Evolutionary conservation across 2,113 vertebrate genomes (phyloP), one percentile per base, ranked within the genome.

Genomic region (Axis porcinus): DNA sequence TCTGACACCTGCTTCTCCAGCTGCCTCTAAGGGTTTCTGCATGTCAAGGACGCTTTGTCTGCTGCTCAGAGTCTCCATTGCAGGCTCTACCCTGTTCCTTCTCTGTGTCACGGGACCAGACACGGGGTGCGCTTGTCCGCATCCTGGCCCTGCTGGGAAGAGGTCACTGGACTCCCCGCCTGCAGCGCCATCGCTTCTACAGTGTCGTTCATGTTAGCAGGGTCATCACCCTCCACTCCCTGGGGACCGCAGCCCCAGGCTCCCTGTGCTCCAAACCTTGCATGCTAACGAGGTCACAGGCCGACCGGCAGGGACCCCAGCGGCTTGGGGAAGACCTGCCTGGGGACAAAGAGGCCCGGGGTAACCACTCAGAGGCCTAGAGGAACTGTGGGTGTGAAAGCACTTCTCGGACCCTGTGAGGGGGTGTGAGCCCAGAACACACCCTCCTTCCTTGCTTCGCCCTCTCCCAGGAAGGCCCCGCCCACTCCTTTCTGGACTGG

Each of bases 61-160:
- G n/a, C 96, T 47, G 21, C 62, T 54, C 83, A 82, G 83, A 52
- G 78, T 96, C 95, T 93, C 93, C 79, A 74, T 64, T 55, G n/a
- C 43, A 50, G 90, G 5, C 60, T 45, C 36, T 70, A 57, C 40
- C 76, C 52, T 60, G 7, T 62, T 86, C 55, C 79, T 15, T 50
- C 9, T 58, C 7, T 36, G 28, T 45, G 47, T 90, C 76, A 57
- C 40, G 64, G 64, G 70, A 23, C 88, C 60, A 95, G 84, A 78
- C 36, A 57, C 0, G 0, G 54, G 85, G 52, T 70, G 16, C 84
- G 16, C 82, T 81, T 96, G 96, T n/a, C 86, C 64, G 78, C 10
- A 40, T 17, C 33, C 45, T 57, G 40, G 60, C 36, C 85, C 50
- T 93, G 25, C 88, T 91, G 33, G 85, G 85, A 78, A 83, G 57